These are phyloP conservation scores for Paratilapia polleni DNA, from an alignment of 2,113 vertebrate genomes.

Conservation along the genomic window DNA sequence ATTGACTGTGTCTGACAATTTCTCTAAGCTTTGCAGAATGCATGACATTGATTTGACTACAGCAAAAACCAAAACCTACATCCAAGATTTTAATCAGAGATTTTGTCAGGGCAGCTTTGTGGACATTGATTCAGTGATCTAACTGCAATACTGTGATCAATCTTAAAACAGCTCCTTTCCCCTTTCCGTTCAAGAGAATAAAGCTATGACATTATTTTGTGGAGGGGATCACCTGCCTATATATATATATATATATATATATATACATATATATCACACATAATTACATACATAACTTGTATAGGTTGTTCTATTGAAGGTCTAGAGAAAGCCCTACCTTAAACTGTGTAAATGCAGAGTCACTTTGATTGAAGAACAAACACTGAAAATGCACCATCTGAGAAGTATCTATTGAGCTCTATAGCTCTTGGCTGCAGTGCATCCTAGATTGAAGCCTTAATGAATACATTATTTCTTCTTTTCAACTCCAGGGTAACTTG, in stretches of 20 bases:
- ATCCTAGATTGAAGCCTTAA: background rate
- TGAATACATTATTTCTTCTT: conserved; percentile 11
- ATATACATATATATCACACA: background rate
- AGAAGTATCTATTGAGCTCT: background rate
- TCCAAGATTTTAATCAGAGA: background rate
- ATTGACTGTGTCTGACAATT: background rate
- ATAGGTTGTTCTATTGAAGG: background rate
- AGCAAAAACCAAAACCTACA: background rate
- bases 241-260: too few species aligned
- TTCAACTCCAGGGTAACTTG: background rate
- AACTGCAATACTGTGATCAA: background rate
- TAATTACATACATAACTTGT: background rate
- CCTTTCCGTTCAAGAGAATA: background rate
- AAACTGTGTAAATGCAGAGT: conserved; percentile 2
- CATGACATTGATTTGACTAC: background rate
- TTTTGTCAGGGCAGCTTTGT: background rate
- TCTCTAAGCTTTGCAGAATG: background rate
- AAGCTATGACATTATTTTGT: background rate
- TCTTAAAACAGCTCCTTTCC: background rate
- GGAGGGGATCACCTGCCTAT: background rate
- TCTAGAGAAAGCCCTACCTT: background rate
- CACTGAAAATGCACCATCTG: background rate
- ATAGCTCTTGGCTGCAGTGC: background rate
- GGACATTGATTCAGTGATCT: background rate
- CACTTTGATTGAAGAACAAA: background rate